Base-by-base conservation (phyloP, 2,113 vertebrate genomes). In the Poicephalus gulielmi region DNA sequence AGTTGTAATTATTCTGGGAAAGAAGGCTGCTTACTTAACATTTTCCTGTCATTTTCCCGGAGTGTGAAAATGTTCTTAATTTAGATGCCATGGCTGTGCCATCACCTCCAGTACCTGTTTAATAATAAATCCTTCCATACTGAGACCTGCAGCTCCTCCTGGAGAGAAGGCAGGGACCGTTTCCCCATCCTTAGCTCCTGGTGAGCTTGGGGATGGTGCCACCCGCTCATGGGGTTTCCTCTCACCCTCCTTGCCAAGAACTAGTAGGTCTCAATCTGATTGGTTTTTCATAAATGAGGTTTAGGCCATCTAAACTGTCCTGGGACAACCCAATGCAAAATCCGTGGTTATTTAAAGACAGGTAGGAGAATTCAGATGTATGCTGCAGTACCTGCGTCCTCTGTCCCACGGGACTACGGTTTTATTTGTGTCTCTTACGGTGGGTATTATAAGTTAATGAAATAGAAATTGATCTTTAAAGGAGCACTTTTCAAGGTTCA, bases 391-490 rank as follows among this genome's bases (percentile, higher is more conserved):
- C 41, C 25, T 30, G 4, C 24, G 31, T 89, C 64, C 75, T 74
- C 43, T 25, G 20, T 49, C 83, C 89, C 57, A 15, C 2, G 23
- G 68, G 86, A 69, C 41, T 35, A 25, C 3, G 0, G 10, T 94
- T 95, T 91, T 80, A 81, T 92, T 96, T 93, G 68, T 1, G 2
- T 86, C 88, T 92, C 85, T 90, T 94, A 90, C 0, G 7, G 68
- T 94, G 94, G 95, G 93, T 96, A 96, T 95, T 92, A n/a, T 91
- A 92, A 96, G 93, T 53, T 94, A 97, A 97, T 97, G 91, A 97
- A 93, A 95, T 94, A 97, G 92, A 93, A 96, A 97, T 96, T 95
- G 96, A 97, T 97, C 95, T 87, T 86, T 86, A 92, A 88, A 97
- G 95, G 92, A 93, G 93, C 92, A 94, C 91, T 97, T 97, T 96